Evolutionary conservation across 2,797 vertebrate genomes (phyloP).

Genomic region (Erithacus rubecula): DNA sequence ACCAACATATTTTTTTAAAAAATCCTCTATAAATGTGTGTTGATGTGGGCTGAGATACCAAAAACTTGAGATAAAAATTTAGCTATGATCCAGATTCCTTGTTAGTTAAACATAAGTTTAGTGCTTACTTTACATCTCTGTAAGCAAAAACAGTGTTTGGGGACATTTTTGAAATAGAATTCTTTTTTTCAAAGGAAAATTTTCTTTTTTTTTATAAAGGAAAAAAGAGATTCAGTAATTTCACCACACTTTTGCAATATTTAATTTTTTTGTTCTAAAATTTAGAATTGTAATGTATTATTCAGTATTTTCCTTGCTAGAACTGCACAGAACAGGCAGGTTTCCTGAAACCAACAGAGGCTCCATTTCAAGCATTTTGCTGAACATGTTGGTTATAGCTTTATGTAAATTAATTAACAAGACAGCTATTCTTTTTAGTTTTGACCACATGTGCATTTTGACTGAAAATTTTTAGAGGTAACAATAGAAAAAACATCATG

Average conservation of each 20-base stretch:
- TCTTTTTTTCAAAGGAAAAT: background rate
- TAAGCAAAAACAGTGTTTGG: background rate
- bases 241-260: background rate
- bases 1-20: background rate
- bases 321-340: background rate
- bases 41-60: background rate
- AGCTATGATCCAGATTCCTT: background rate
- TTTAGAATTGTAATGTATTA: background rate
- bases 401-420: conserved; percentile 1
- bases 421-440: background rate
- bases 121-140: background rate
- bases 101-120: background rate
- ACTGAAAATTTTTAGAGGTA: background rate
- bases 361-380: background rate
- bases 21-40: background rate
- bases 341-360: background rate
- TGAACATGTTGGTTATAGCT: background rate
- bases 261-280: background rate
- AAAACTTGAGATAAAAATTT: background rate
- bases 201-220: background rate
- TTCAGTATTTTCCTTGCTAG: background rate
- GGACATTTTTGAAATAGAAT: background rate
- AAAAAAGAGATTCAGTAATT: background rate
- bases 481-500: background rate
- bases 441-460: background rate